Evolutionary conservation across 35 echinoderm and acorn worm genomes (phyloP), one percentile per base, ranked within the genome.

Genomic region (Patiria miniata): DNA sequence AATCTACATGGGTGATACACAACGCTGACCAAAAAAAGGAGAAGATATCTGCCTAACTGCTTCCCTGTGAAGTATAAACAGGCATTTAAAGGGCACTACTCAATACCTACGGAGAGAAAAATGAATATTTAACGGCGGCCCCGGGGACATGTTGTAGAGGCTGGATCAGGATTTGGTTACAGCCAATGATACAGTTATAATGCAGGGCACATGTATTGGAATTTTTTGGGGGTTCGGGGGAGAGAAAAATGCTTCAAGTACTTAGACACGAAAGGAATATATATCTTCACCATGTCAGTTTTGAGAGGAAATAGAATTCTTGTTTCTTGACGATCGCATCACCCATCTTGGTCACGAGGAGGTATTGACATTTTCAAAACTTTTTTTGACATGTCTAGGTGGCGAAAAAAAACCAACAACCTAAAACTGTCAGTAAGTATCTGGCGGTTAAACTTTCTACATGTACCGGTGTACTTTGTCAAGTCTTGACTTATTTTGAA

Each of bases 121-220:
- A 73, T 73, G 65, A 73, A 73, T 73, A 73, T 73, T 73, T 73
- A 73, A 73, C 65, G 34, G 26, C 65, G 2, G 26, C 65, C 65
- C 65, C 15, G 26, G 65, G 65, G 65, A 73, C 65, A 73, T 73
- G 65, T 73, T 73, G 65, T 73, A 73, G 65, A 73, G 65, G 65
- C 23, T 0, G 29, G 65, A 73, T 73, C 65, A 34, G 65, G 65
- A 73, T 73, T 73, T 73, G 14, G 65, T 73, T 73, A 32, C 65
- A 73, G 65, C 23, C 65, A 32, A 73, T 73, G 65, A 73, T 73
- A 73, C 65, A 73, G 65, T 73, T 73, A 73, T 73, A 73, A 73
- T 73, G 65, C 65, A 73, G 65, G 65, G 65, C 65, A 73, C 65
- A 73, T 73, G 65, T 34, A 73, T 30, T 26, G 65, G 65, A 73